Base-by-base conservation (phyloP, 2,888 invertebrate genomes). In the Carterocephalus palaemon region DNA sequence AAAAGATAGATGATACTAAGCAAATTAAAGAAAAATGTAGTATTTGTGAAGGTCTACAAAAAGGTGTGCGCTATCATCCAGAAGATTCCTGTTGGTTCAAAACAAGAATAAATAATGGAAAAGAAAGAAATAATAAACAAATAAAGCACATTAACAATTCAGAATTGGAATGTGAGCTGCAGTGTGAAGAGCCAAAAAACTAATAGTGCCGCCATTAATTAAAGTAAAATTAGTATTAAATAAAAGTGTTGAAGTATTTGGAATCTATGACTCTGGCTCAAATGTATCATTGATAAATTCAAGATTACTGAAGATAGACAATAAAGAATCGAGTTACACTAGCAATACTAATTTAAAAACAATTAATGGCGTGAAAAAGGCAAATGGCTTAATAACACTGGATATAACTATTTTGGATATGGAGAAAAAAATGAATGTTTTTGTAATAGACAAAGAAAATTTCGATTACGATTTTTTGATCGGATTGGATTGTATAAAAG, bases 181-280 rank as follows among this genome's bases (percentile, higher is more conserved):
- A 47, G 42, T 16, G 52, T 2, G 40, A 13, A 3, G 13, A 28
- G 12, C 28, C 28, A 28, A 48, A 57, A 56, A 56, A 53, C 56
- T 32, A 48, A 23, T 46, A 23, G 23, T 49, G 4, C 32, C 53
- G 33, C 53, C 57, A 52, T 53, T 62, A 48, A 58, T 59, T 4
- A 53, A 54, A 51, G 38, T 57, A 20, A 55, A 54, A 34, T 32
- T 56, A 51, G 1, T 43, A 55, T 46, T 54, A 47, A 49, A 56
- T 37, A 29, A 46, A 7, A 48, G 8, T 7, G 9, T 55, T 20
- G 45, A 54, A 39, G 36, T 48, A 17, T 47, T 23, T 36, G 59
- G 52, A 31, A 43, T 57, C 8, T 60, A 61, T 49, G 59, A 60
- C 33, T 52, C 59, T n/a, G 58, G 57, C 1, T 58, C 53, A 4